Percentiles rank a stretch among this genome's conserved stretches.
Evolutionary conservation across 1,140 invertebrate species (phyloP).

Genomic region (Drosophila tsacasi): DNA sequence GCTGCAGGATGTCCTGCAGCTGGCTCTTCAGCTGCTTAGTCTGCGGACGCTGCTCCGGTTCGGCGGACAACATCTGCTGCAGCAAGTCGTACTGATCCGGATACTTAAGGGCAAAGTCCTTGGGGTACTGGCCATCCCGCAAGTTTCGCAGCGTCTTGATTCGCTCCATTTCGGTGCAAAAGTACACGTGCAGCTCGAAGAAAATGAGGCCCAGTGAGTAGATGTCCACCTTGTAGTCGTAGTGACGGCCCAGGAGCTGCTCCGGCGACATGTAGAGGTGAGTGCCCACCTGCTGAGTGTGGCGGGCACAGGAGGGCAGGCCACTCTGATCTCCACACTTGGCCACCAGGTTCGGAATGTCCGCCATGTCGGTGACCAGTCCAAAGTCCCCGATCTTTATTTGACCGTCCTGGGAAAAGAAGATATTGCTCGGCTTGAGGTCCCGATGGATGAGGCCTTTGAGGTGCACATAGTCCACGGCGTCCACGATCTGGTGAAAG

Average conservation of each 20-base stretch:
- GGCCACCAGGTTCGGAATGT: constrained; percentile 86
- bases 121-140: constrained; percentile 89
- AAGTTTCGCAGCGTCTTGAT: constrained; percentile 88
- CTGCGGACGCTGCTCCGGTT: constrained; percentile 91
- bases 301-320: constrained; percentile 76
- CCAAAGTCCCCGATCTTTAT: constrained; percentile 99
- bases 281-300: constrained; percentile 90
- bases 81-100: constrained; percentile 89
- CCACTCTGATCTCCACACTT: constrained; percentile 69
- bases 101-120: constrained; percentile 88
- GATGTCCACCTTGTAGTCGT: constrained; percentile 98
- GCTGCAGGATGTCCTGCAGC: constrained; percentile 62
- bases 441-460: constrained; percentile 97
- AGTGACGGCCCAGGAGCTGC: constrained; percentile 91
- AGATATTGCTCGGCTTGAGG: constrained; percentile 98
- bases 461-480: constrained; percentile 97
- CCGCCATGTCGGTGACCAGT: constrained; percentile 93
- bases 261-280: constrained; percentile 99
- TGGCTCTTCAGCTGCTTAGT: constrained; percentile 89
- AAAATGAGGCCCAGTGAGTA: constrained; percentile 97
- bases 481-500: constrained; percentile 96
- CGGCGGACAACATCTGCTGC: constrained; percentile 90
- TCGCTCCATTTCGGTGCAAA: constrained; percentile 96
- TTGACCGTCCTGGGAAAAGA: constrained; percentile 95
- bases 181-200: constrained; percentile 95